These are phyloP conservation scores for Punctoribates punctum DNA, from an alignment of 2,888 invertebrate genomes.

Conservation along the genomic window DNA sequence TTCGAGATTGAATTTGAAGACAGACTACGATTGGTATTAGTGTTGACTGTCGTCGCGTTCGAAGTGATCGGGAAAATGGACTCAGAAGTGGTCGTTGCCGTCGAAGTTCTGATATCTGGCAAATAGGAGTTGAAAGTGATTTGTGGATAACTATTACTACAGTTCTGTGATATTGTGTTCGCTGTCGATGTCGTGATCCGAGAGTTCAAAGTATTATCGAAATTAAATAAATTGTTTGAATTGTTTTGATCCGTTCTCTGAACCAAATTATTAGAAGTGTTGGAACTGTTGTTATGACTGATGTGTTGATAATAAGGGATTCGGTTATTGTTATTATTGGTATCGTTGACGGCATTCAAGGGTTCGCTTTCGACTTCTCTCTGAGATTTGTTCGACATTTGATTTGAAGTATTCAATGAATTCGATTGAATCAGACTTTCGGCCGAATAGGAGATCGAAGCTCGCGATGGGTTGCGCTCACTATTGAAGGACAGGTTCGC, in stretches of 20 bases:
- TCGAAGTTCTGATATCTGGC: background rate
- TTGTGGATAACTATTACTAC: slow-evolving; percentile 17
- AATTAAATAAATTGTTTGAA: slow-evolving; percentile 23
- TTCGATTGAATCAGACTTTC: slow-evolving; percentile 29
- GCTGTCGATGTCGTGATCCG: background rate
- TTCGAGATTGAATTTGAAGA: background rate
- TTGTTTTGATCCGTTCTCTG: slow-evolving; percentile 15
- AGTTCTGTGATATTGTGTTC: background rate
- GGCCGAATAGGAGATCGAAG: slow-evolving; percentile 14
- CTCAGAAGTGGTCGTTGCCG: background rate
- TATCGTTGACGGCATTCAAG: background rate
- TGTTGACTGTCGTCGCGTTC: slow-evolving; percentile 1
- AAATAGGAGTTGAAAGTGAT: slow-evolving; percentile 27
- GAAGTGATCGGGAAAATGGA: background rate
- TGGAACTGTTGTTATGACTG: background rate
- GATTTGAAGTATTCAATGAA: slow-evolving; percentile 21
- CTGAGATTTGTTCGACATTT: background rate
- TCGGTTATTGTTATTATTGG: background rate
- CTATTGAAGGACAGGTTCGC: background rate
- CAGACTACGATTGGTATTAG: background rate
- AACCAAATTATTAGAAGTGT: background rate
- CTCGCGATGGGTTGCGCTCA: slow-evolving; percentile 13
- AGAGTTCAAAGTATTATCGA: background rate
- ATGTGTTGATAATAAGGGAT: slow-evolving; percentile 27
- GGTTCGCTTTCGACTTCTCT: slow-evolving; percentile 8